Evolutionary conservation across 1,140 invertebrate species (phyloP), one percentile per base, ranked within the genome.

Genomic region (Gyrodactylus bullatarudis): DNA sequence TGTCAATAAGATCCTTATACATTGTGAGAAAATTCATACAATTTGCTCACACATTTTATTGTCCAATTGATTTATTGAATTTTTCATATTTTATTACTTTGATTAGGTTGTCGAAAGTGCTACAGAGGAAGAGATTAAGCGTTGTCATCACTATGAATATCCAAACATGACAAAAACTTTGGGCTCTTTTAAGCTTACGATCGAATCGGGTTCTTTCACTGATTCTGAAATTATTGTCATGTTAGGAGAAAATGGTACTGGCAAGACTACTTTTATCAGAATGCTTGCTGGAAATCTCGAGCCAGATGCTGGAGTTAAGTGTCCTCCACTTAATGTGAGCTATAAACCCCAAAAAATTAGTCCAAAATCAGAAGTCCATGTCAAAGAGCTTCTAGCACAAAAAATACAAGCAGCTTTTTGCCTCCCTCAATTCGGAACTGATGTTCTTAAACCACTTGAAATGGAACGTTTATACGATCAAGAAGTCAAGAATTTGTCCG

Each of bases 271-370:
- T 20, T 94, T 99, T 77, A 99, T 99, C 78, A 84, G 91, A 78
- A 91, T 99, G 88, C 83, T 99, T 76, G 95, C 94, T 78, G 95
- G 95, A 54, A 89, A 91, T 78, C 82, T 98, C 76, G 84, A 87
- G 76, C 87, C 93, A 20, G 93, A 99, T 84, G 86, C 86, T 76
- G 91, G 88, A 78, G 86, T 85, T 86, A 80, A 78, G 75, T 74
- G 54, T 24, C 54, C 72, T 16, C 16, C 20, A 27, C 80, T 99
- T 74, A 89, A 96, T 79, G 94, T 99, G 77, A 97, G 92, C 81
- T 99, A 99, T 83, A 99, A 99, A 81, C 95, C 95, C 54, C 95
- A 99, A 83, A 98, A 98, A 80, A 98, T 99, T 77, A 95, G 91
- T 77, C 94, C 95, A 0, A 98, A 97, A 82, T 92, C 88, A 75